A percentile compares a stretch with the other conserved stretches of the same genome.
phyloP scores from a whole-genome alignment of 2,113 vertebrate genomes.

The Centropus bengalensis region DNA sequence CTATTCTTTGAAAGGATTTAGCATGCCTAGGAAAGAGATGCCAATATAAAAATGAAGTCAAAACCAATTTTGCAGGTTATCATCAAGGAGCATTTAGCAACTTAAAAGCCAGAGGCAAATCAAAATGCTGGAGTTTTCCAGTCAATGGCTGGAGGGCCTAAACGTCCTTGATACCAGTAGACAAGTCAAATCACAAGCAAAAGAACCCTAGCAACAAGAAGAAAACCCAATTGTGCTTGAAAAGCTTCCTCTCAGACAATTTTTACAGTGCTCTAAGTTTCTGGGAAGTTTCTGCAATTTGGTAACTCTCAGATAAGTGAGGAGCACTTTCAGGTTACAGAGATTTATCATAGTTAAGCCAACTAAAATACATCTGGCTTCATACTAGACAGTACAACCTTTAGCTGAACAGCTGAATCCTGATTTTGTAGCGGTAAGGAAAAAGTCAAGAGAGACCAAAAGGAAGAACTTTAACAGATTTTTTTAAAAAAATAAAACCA shows the following conservation, averaged over 20 bases:
- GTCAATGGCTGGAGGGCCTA: constrained; percentile 42
- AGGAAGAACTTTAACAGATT: background rate
- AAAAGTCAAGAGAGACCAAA: background rate
- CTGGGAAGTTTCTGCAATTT: background rate
- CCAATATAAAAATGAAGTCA: constrained; percentile 17
- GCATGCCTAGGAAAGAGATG: background rate
- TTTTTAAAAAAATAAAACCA: background rate
- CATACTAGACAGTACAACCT: background rate
- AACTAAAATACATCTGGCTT: background rate
- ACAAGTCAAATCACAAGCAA: constrained; percentile 13
- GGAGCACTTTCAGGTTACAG: background rate
- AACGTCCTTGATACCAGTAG: background rate
- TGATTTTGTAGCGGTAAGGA: background rate
- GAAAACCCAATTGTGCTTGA: background rate
- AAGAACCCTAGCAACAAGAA: background rate
- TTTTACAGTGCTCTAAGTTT: background rate
- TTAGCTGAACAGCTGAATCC: background rate
- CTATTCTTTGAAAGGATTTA: background rate
- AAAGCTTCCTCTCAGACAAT: background rate
- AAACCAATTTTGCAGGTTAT: constrained; percentile 48
- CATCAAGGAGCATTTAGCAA: constrained; percentile 16
- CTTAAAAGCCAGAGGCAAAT: constrained; percentile 54
- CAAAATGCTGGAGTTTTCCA: constrained; percentile 31
- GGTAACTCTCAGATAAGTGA: background rate
- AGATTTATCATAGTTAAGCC: background rate